These are phyloP conservation scores for Rhorus exstirpatorius DNA, from an alignment of 2,888 invertebrate genomes.

Conservation along the genomic window DNA sequence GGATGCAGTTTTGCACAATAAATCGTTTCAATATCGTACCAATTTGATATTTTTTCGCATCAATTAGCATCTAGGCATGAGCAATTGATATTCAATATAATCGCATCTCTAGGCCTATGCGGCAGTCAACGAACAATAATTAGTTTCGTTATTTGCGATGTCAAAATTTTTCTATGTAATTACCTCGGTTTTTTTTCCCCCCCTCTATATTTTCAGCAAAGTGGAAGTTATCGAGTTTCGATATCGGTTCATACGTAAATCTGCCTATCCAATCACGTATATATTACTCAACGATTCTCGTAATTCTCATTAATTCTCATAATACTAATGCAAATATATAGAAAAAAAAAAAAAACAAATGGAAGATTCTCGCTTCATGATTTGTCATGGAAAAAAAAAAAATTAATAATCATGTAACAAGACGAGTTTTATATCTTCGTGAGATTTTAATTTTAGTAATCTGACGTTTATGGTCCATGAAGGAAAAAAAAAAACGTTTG, in stretches of 20 bases:
- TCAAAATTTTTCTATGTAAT: constrained; percentile 18
- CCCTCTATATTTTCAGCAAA: constrained; percentile 18
- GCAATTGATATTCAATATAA: constrained; percentile 31
- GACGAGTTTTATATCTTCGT: neutral
- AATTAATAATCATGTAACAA: neutral
- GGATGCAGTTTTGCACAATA: constrained; percentile 20
- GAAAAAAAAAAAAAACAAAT: constrained; percentile 17
- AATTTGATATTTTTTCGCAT: constrained; percentile 19
- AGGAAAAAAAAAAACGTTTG: neutral
- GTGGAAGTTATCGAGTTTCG: constrained; percentile 20
- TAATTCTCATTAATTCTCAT: constrained; percentile 5
- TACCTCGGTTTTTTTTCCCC: constrained; percentile 14
- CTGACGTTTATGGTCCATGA: too few species aligned
- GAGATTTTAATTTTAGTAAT: neutral
- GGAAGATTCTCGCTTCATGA: neutral
- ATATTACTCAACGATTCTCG: neutral
- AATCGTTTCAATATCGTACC: constrained; percentile 8
- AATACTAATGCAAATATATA: constrained; percentile 5
- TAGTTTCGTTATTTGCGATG: constrained; percentile 37
- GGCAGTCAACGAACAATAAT: constrained; percentile 43
- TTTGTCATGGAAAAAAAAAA: neutral
- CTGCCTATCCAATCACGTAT: constrained; percentile 2
- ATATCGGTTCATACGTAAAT: constrained; percentile 28
- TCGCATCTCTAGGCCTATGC: constrained; percentile 57
- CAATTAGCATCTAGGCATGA: constrained; percentile 33